Percentiles rank a stretch among this genome's conserved stretches.
phyloP scores from a whole-genome alignment of 1,140 invertebrate species.

The Panagrolaimus sp. region DNA sequence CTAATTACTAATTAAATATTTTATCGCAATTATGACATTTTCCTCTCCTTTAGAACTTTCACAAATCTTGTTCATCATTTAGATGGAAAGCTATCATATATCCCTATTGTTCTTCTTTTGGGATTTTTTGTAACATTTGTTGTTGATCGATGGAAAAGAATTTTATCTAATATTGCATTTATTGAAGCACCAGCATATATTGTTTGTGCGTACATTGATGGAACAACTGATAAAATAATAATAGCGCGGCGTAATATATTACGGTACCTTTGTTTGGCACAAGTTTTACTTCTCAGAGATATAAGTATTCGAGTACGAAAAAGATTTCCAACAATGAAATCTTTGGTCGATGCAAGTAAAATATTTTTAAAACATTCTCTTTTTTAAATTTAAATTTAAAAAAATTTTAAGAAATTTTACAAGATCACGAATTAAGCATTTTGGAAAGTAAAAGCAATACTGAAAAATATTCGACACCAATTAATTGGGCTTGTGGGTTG shows the following conservation, averaged over 20 bases:
- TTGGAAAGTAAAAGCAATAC: slow-evolving; percentile 19
- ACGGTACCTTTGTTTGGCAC: slow-evolving; percentile 69
- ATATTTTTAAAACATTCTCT: not conserved
- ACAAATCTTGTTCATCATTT: not conserved
- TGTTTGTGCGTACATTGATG: slow-evolving; percentile 31
- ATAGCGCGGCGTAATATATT: slow-evolving; percentile 72
- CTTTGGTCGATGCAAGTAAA: slow-evolving; percentile 74
- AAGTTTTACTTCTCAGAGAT: slow-evolving; percentile 70
- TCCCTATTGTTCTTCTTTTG: slow-evolving; percentile 22
- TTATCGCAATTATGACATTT: not conserved
- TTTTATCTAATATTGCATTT: slow-evolving; percentile 52
- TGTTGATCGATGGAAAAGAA: slow-evolving; percentile 51
- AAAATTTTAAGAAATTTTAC: slow-evolving; percentile 31
- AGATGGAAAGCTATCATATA: slow-evolving; percentile 1
- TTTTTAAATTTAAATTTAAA: slow-evolving; percentile 20
- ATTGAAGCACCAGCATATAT: slow-evolving; percentile 45
- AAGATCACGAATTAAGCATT: slow-evolving; percentile 26
- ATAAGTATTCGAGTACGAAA: slow-evolving; percentile 83
- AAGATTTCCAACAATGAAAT: slow-evolving; percentile 79
- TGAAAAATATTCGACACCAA: slow-evolving; percentile 5
- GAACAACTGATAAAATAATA: slow-evolving; percentile 72
- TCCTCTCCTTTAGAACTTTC: slow-evolving; percentile 5
- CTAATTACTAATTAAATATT: too few species aligned
- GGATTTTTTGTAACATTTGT: slow-evolving; percentile 55
- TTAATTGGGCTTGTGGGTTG: slow-evolving; percentile 28